A percentile compares a stretch with the other conserved stretches of the same genome.
phyloP scores from a whole-genome alignment of 2,797 vertebrate species.

The Cossypha caffra region DNA sequence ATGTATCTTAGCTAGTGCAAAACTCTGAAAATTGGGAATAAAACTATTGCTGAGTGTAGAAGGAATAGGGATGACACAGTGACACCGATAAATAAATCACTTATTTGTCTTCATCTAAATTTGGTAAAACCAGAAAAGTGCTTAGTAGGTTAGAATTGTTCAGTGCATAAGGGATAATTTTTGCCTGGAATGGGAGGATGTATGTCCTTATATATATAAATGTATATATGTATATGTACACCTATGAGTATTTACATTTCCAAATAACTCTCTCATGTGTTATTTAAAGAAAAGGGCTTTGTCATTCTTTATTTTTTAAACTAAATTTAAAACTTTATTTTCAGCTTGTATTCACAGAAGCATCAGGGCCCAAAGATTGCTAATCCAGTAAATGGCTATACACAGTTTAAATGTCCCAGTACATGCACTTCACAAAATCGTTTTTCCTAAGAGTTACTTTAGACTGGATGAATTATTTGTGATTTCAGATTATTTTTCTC shows the following conservation, averaged over 20 bases:
- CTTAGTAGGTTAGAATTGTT: not conserved
- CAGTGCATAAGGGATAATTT: not conserved
- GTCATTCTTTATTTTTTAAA: not conserved
- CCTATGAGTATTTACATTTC: not conserved
- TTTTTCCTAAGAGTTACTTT: not conserved
- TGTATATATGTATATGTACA: not conserved
- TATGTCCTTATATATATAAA: not conserved
- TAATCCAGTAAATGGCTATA: not conserved
- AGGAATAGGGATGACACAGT: not conserved
- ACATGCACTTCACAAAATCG: not conserved
- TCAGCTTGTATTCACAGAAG: not conserved
- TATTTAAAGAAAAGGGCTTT: not conserved
- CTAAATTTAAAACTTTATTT: not conserved
- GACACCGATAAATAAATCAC: not conserved
- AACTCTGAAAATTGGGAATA: not conserved
- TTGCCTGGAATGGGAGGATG: not conserved
- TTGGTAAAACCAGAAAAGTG: not conserved
- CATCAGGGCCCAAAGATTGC: not conserved
- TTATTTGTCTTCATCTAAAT: not conserved
- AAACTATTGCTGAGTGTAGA: not conserved
- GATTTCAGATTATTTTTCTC: not conserved
- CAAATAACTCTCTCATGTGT: not conserved
- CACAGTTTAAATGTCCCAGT: not conserved
- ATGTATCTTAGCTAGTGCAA: not conserved
- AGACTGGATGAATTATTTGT: not conserved